A percentile compares a stretch with the other conserved stretches of the same genome.
phyloP scores from a whole-genome alignment of 1,140 invertebrate genomes.

The Gryllus bimaculatus region DNA sequence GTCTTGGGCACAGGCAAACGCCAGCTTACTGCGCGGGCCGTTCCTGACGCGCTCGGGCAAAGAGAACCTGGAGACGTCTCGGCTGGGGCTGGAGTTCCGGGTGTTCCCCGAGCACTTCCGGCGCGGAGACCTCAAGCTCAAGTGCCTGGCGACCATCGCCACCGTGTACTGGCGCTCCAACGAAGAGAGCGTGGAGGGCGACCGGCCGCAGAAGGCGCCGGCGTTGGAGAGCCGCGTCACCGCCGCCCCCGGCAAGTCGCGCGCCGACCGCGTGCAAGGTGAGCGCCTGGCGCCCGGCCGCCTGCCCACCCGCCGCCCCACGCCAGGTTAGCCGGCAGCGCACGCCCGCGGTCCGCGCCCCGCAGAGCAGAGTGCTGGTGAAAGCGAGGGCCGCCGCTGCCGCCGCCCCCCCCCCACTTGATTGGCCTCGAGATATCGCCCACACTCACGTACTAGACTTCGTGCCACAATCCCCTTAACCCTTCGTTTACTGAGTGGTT shows the following conservation, averaged over 20 bases:
- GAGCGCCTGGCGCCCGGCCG: background rate
- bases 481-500: too few relatives aligned
- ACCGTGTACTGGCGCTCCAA: constrained; percentile 72
- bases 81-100: constrained; percentile 56
- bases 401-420: too few relatives aligned
- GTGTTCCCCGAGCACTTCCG: constrained; percentile 67
- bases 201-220: constrained; percentile 49
- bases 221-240: constrained; percentile 53
- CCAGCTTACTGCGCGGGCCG: constrained; percentile 42
- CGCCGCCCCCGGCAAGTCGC: constrained; percentile 28
- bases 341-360: too few relatives aligned
- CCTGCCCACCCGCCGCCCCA: too few relatives aligned
- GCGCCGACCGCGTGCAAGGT: constrained; percentile 22
- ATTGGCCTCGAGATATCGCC: too few relatives aligned
- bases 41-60: constrained; percentile 31
- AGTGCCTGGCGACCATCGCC: constrained; percentile 78
- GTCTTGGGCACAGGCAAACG: constrained; percentile 38
- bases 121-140: constrained; percentile 72
- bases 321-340: too few relatives aligned
- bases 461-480: too few relatives aligned
- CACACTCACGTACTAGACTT: too few relatives aligned
- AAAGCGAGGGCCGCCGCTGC: too few relatives aligned
- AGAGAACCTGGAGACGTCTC: constrained; percentile 60
- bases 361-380: too few relatives aligned
- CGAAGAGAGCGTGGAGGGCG: constrained; percentile 70